Evolutionary conservation across 1,140 invertebrate genomes (phyloP), one percentile per base, ranked within the genome.

Genomic region (Panonychus citri): DNA sequence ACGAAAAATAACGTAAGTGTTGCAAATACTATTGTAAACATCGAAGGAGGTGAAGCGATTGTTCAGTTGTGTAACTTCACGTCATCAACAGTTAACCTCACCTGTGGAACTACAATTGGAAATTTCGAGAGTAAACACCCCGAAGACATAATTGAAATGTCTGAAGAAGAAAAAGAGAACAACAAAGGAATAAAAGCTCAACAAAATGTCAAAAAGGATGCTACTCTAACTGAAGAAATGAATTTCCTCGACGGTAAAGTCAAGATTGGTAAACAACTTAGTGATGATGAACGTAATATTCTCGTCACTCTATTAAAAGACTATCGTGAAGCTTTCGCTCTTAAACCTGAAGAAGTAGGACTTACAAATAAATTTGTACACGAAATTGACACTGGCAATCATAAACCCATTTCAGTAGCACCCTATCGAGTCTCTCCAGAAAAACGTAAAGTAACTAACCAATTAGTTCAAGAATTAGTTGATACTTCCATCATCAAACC

Each of bases 401-500:
- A 4, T 10, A 19, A 19, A 10, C 54, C 54, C 7, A 21, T 55
- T n/a, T 17, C 12, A 10, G 17, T 27, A 3, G 19, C 54, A 27
- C 54, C 54, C 3, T 46, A 46, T 27, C 10, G 42, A 42, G 24
- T 27, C 3, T 30, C 54, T 7, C n/a, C 24, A 25, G 27, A 19
- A 17, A 19, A 55, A 25, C 3, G 40, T 17, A 17, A 55, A 24
- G 19, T 27, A 55, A 25, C 27, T 7, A 19, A 26, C 3, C 10
- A 27, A 27, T 19, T 26, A 42, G 43, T 71, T 17, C 43, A 64
- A 15, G 64, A 70, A 27, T 37, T 69, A n/a, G n/a, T n/a, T n/a
- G n/a, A n/a, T n/a, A n/a, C n/a, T n/a, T n/a, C n/a, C n/a, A 26
- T 21, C 12, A 50, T 50, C 12, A 8, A 21, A 19, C n/a, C 48